Base-by-base conservation (phyloP, 2,888 invertebrate genomes). In the Seira musarum region DNA sequence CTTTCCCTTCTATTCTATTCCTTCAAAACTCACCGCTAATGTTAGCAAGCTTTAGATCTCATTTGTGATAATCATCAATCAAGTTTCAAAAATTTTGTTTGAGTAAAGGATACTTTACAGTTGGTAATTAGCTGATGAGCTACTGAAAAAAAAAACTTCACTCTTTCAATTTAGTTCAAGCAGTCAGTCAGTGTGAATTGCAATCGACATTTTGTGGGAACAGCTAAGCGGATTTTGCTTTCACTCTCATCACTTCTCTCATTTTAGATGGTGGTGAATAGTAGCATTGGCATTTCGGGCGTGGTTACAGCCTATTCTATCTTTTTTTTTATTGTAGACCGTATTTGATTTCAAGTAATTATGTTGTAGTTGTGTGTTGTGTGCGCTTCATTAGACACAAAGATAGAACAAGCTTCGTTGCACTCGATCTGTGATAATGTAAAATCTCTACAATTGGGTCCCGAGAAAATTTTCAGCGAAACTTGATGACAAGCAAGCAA, bases 271-370 rank as follows among this genome's bases (percentile, higher is more conserved):
- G 53, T 15, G 17, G 53, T 8, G 8, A 30, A n/a, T n/a, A n/a
- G n/a, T n/a, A 30, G 30, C 30, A 30, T 30, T n/a, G n/a, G n/a
- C n/a, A 8, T 30, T 30, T 8, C 30, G 30, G 30, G 30, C 30
- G 30, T 30, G 30, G 30, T 30, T 30, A 8, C 8, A 30, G 30
- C 30, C 3, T 30, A 2, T 30, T 30, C 8, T 30, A 2, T 5
- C 2, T 53, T 3, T 53, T 15, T 13, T 53, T 53, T 53, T 3
- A 53, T 53, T 53, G 53, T 53, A 17, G 15, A 53, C 53, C 53
- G 13, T 53, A 53, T 53, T 53, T 53, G 53, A 53, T 53, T 53
- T 53, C 53, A 17, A 53, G 53, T 30, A 30, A 30, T 53, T 17
- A 53, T 53, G 17, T n/a, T 53, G 53, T n/a, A 53, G 6, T 53